phyloP scores from a whole-genome alignment of 2,888 invertebrate genomes.

The Eulithis prunata region DNA sequence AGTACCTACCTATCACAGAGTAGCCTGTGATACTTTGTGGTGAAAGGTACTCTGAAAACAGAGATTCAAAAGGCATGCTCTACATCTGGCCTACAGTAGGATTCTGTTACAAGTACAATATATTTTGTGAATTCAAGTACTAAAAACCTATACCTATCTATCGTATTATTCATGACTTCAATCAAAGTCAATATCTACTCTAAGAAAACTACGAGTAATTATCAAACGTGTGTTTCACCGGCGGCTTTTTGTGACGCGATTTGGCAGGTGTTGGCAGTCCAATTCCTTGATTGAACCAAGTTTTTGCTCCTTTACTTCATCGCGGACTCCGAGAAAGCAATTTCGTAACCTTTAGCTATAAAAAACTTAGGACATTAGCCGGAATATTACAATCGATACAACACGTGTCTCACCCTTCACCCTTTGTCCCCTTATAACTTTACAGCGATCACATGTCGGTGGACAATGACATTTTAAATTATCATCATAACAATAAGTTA shows the following conservation, averaged over 20 bases:
- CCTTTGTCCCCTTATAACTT: constrained; percentile 71
- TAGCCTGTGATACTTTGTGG: too few species aligned
- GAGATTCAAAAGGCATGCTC: too few species aligned
- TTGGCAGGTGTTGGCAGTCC: constrained; percentile 27
- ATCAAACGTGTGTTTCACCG: neutral
- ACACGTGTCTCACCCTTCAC: constrained; percentile 75
- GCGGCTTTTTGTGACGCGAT: constrained; percentile 6
- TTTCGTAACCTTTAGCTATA: constrained; percentile 36
- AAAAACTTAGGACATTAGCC: constrained; percentile 48
- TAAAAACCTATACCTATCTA: too few species aligned
- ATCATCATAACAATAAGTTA: constrained; percentile 56
- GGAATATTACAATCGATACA: constrained; percentile 52
- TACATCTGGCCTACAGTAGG: too few species aligned
- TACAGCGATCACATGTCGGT: constrained; percentile 51
- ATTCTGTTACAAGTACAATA: too few species aligned
- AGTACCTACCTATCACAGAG: too few species aligned
- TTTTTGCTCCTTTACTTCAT: constrained; percentile 39
- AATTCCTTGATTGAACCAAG: constrained; percentile 28
- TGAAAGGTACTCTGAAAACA: too few species aligned
- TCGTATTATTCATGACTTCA: too few species aligned
- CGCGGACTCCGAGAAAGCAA: constrained; percentile 34
- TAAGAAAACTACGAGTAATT: too few species aligned
- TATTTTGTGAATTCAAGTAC: too few species aligned
- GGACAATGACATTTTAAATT: constrained; percentile 79
- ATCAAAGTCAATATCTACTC: too few species aligned